Evolutionary conservation across 1,140 invertebrate species (phyloP).

Genomic region (Campoletis sonorensis): DNA sequence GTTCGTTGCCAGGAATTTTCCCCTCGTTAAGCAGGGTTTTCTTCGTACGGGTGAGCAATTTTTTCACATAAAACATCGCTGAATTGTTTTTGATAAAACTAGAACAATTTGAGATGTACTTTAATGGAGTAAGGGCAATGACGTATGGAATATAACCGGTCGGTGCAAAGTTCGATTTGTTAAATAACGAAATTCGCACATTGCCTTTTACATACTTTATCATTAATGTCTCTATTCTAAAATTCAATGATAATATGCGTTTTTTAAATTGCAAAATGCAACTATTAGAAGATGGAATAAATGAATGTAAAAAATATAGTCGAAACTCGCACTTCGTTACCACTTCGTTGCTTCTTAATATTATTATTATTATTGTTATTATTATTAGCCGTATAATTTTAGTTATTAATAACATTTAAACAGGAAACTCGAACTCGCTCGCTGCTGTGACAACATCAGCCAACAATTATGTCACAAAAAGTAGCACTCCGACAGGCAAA

Average conservation of each 20-base stretch:
- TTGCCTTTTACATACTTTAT: neutral
- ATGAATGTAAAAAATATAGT: no score
- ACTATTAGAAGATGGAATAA: no score
- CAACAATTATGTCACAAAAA: slow-evolving; percentile 67
- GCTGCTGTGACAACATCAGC: slow-evolving; percentile 15
- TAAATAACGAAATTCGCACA: slow-evolving; percentile 8
- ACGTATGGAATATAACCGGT: slow-evolving; percentile 29
- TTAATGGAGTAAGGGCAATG: slow-evolving; percentile 29
- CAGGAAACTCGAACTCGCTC: neutral
- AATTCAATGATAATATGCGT: neutral
- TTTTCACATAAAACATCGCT: slow-evolving; percentile 17
- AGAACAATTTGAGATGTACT: neutral
- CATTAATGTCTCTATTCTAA: neutral
- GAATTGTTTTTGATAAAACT: slow-evolving; percentile 34
- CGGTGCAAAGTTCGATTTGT: slow-evolving; percentile 48
- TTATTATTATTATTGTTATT: neutral
- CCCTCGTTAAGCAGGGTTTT: slow-evolving; percentile 52
- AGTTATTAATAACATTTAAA: slow-evolving; percentile 42
- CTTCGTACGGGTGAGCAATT: slow-evolving; percentile 54
- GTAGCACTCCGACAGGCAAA: slow-evolving; percentile 76
- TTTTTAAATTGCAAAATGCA: no score
- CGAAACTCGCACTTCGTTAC: neutral
- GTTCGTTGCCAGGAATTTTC: slow-evolving; percentile 61
- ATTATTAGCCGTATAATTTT: slow-evolving; percentile 28
- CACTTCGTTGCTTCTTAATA: neutral